A percentile compares a stretch with the other conserved stretches of the same genome.
These are phyloP conservation scores for Pelecanus crispus DNA, from an alignment of 2,113 vertebrate genomes.

Conservation along the genomic window DNA sequence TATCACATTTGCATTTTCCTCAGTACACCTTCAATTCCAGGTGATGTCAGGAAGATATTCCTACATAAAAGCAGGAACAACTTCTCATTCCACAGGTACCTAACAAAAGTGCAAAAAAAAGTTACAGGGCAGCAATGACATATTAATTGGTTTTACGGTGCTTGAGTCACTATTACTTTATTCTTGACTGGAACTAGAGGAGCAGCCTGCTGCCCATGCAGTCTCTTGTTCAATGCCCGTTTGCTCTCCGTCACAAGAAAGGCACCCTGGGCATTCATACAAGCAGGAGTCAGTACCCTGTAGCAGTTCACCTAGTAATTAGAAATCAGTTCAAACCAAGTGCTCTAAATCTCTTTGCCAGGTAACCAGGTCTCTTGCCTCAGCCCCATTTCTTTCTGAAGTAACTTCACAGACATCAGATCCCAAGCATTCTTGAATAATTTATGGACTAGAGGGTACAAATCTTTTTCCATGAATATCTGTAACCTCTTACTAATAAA, in stretches of 20 bases:
- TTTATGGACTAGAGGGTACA: conserved; percentile 18
- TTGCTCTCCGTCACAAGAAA: neutral
- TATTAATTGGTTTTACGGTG: neutral
- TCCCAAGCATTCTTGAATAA: conserved; percentile 47
- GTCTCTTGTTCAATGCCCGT: neutral
- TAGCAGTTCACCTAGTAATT: neutral
- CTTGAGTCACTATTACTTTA: neutral
- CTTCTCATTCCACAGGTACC: neutral
- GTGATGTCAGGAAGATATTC: neutral
- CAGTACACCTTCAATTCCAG: neutral
- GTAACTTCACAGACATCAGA: conserved; percentile 34
- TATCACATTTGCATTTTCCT: neutral
- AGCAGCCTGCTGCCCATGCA: neutral
- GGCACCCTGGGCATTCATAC: neutral
- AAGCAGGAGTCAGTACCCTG: neutral
- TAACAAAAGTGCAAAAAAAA: neutral
- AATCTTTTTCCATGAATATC: conserved; percentile 45
- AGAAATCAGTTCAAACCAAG: neutral
- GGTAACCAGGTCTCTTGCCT: neutral
- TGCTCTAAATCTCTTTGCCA: neutral
- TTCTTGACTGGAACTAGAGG: neutral
- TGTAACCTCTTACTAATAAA: conserved; percentile 56
- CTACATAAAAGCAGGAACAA: neutral
- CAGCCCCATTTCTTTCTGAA: neutral
- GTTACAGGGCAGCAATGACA: neutral